Evolutionary conservation across 2,888 invertebrate genomes (phyloP).

Genomic region (Acrobasis consociella): DNA sequence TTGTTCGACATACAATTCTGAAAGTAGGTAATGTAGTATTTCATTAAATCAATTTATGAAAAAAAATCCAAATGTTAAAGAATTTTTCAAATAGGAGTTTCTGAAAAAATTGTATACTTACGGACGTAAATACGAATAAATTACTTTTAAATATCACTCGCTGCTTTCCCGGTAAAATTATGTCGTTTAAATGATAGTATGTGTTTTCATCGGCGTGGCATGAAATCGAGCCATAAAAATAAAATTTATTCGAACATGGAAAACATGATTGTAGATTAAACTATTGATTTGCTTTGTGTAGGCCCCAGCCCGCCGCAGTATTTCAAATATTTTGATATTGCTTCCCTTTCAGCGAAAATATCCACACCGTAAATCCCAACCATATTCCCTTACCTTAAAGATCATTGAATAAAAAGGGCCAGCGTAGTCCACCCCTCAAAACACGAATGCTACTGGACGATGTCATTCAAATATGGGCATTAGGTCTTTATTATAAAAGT

Average conservation of each 20-base stretch:
- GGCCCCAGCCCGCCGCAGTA: constrained; percentile 32
- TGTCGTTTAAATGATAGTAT: too few species aligned
- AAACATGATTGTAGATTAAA: constrained; percentile 20
- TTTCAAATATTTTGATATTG: constrained; percentile 40
- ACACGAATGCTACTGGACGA: not conserved
- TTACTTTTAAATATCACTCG: too few species aligned
- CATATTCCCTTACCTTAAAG: not conserved
- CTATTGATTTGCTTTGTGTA: constrained; percentile 32
- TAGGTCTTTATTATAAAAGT: constrained; percentile 32
- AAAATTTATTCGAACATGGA: constrained; percentile 9
- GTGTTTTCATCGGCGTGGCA: too few species aligned
- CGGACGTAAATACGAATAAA: too few species aligned
- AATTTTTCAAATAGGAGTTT: too few species aligned
- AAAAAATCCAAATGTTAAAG: too few species aligned
- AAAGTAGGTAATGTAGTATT: too few species aligned
- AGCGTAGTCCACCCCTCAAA: not conserved
- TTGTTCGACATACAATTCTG: too few species aligned
- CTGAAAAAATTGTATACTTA: too few species aligned
- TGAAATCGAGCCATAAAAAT: not conserved
- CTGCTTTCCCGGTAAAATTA: too few species aligned
- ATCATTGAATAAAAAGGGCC: not conserved
- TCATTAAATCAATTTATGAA: too few species aligned
- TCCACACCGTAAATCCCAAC: not conserved
- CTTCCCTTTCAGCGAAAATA: constrained; percentile 28
- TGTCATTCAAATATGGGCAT: constrained; percentile 28